These are phyloP conservation scores for Coregonus sp. DNA, from an alignment of 2,797 vertebrate species.

Conservation along the genomic window DNA sequence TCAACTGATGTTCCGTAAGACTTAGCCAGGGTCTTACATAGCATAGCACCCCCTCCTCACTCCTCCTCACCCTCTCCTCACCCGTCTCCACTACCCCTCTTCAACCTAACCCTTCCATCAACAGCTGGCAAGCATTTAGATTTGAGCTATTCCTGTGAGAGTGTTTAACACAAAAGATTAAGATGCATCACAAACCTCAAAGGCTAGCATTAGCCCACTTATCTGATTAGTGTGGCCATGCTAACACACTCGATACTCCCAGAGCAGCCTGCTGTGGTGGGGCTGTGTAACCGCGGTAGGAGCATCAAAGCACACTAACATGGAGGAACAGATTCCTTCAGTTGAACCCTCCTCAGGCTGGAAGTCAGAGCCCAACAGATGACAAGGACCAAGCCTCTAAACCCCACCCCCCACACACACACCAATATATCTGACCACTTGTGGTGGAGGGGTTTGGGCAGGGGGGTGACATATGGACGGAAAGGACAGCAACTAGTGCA, in stretches of 20 bases:
- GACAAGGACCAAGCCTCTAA: not conserved
- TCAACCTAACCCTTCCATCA: constrained; percentile 59
- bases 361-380: not conserved
- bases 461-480: not conserved
- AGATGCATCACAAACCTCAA: constrained; percentile 75
- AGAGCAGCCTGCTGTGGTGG: constrained; percentile 34
- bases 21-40: constrained; percentile 54
- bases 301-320: constrained; percentile 65
- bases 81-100: not conserved
- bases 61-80: not conserved
- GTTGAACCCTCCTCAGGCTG: not conserved
- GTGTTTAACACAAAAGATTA: constrained; percentile 81
- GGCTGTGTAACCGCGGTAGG: constrained; percentile 54
- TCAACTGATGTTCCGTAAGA: constrained; percentile 71
- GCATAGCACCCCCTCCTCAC: constrained; percentile 26
- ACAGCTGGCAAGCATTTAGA: constrained; percentile 68
- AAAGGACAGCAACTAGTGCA: too few relatives aligned
- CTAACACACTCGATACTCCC: constrained; percentile 63
- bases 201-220: constrained; percentile 76
- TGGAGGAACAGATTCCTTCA: constrained; percentile 10
- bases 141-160: constrained; percentile 75
- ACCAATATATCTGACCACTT: too few relatives aligned
- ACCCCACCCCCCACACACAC: not conserved
- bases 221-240: constrained; percentile 76
- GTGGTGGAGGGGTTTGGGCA: not conserved